Evolutionary conservation across 2,888 invertebrate species (phyloP), one percentile per base, ranked within the genome.

Genomic region (Lysandra bellargus): DNA sequence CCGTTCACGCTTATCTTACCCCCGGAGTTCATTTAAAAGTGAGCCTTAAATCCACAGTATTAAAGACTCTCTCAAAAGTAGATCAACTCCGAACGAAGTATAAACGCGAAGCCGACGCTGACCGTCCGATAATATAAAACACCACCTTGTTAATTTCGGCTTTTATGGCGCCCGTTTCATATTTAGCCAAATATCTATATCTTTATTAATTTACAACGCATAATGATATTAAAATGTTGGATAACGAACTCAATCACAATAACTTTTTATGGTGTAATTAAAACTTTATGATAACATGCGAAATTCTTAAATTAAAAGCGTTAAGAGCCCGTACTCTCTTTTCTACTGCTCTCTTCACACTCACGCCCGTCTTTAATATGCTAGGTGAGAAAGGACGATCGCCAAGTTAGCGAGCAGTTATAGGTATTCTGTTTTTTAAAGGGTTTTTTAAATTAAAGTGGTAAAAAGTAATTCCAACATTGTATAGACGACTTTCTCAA

Each of bases 101-200:
- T 61, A 61, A 61, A 61, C 61, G 23, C 69, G 17, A 37, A 69
- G 88, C 90, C 88, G 87, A 88, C 86, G 86, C 88, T 89, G 93
- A 92, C 92, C 87, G 85, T 84, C 86, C 87, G 92, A 93, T 94
- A 93, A 90, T 90, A 89, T 90, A 90, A 92, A 91, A 89, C 91
- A 87, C 89, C 90, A 90, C 90, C 93, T 93, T 90, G 92, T 94
- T 94, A 92, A 90, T 90, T 86, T 90, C 92, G 93, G 90, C 90
- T 88, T 90, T 88, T 88, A 89, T 92, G 90, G 92, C 91, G 90
- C 89, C 88, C 85, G 84, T 85, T 86, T 87, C 87, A 88, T 89
- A 88, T 87, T 91, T 89, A 89, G 90, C 90, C 85, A 84, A 83
- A 83, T 83, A 86, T 86, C 81, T 83, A 86, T 88, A 86, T 86